Conservation (phyloP, 1,140 invertebrate genomes). For the Pseudomyrmex sp. region DNA sequence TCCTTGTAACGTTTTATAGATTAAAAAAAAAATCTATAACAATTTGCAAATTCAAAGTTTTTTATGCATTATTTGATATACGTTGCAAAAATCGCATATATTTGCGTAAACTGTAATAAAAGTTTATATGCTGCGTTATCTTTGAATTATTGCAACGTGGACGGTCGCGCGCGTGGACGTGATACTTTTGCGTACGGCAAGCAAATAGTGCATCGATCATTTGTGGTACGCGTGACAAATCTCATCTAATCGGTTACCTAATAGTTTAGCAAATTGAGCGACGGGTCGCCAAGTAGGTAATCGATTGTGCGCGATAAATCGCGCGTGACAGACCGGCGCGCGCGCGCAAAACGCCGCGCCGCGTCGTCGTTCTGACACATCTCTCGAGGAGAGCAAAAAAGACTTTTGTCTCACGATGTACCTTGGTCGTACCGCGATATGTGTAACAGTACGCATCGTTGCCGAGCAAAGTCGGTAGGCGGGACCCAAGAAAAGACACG, state of each 20-base stretch:
- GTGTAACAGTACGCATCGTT: constrained; percentile 68
- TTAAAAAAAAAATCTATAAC: no score
- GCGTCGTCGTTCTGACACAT: not conserved
- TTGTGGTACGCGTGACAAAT: constrained; percentile 17
- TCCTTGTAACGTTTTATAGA: no score
- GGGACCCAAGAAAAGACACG: constrained; percentile 65
- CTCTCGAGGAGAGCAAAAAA: not conserved
- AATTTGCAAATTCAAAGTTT: no score
- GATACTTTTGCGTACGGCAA: not conserved
- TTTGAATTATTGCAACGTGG: no score
- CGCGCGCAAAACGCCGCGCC: not conserved
- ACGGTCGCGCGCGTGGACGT: not conserved
- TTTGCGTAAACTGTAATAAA: no score
- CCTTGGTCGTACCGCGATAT: constrained; percentile 57
- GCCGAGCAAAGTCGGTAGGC: constrained; percentile 75
- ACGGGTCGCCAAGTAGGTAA: not conserved
- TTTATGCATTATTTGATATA: no score
- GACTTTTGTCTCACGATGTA: constrained; percentile 66
- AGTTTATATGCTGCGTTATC: no score
- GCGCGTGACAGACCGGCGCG: constrained; percentile 23
- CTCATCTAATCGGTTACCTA: not conserved
- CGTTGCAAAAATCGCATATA: no score
- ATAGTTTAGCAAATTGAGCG: constrained; percentile 30
- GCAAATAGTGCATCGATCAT: not conserved
- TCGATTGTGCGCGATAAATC: constrained; percentile 40